Base-by-base conservation (phyloP, 2,113 vertebrate species). In the Falco punctatus region DNA sequence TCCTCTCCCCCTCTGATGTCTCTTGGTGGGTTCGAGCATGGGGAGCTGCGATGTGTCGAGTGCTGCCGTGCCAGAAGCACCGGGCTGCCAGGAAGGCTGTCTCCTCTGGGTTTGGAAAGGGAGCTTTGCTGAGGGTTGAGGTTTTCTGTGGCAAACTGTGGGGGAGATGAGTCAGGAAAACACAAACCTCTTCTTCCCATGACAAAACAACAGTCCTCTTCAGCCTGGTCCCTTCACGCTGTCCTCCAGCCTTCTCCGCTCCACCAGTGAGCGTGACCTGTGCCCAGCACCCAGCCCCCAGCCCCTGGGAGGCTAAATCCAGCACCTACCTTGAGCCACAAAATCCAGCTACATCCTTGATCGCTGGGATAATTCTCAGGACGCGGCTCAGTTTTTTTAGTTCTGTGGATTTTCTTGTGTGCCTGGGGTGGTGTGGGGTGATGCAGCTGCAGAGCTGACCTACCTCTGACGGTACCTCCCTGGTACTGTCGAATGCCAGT, bases 81-180 rank as follows among this genome's bases (percentile, higher is more conserved):
- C 0, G 15, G 82, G 94, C 75, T 97, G 94, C 95, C 95, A 79
- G 90, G 9, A 79, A 65, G 77, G 48, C 59, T 89, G 90, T 49
- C 82, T 95, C 91, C 94, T 94, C n/a, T 11, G 55, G 88, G 4
- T 10, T 80, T 82, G 88, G 80, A 70, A 86, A 86, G 3, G 6
- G 84, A 94, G 87, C 81, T 94, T 38, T 70, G 83, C 42, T 22
- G 21, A 62, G 30, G 51, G 88, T 90, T 86, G 92, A 94, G 91
- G 73, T 71, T 94, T 84, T 54, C 90, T 27, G 18, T 13, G 44
- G 72, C 71, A 94, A 97, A 73, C 83, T 86, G 91, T 83, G 95
- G 92, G 64, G 71, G 91, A 94, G 75, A 88, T 48, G 75, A 95
- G 92, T 65, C 80, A 88, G 94, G 95, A 70, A 96, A 94, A 96